Conservation (phyloP, 2,113 vertebrate genomes). For the Parus major region DNA sequence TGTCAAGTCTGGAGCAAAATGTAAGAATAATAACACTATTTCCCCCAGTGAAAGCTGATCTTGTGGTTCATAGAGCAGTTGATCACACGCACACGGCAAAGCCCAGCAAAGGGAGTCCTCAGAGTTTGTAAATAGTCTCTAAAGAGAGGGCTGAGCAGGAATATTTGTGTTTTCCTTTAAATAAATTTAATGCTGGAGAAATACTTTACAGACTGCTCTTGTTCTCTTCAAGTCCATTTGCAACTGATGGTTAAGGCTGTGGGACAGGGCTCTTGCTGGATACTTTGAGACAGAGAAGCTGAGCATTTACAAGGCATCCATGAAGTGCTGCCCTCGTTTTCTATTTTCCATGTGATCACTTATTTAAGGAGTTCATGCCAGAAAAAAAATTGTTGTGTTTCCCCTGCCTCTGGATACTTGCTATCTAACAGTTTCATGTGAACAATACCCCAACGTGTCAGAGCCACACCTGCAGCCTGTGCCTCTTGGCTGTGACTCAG, state of each 20-base stretch:
- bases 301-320: not conserved
- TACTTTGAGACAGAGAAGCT: not conserved
- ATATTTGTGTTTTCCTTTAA: not conserved
- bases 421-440: slow-evolving; percentile 38
- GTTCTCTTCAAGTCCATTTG: not conserved
- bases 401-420: slow-evolving; percentile 30
- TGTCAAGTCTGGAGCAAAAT: slow-evolving; percentile 60
- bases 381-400: not conserved
- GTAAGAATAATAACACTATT: slow-evolving; percentile 53
- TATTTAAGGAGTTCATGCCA: not conserved
- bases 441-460: slow-evolving; percentile 2
- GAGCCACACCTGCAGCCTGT: slow-evolving; percentile 62
- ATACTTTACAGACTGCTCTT: not conserved
- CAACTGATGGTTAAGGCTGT: not conserved
- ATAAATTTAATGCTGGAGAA: not conserved
- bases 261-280: not conserved
- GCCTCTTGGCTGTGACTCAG: slow-evolving; percentile 35
- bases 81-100: slow-evolving; percentile 23
- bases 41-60: slow-evolving; percentile 56
- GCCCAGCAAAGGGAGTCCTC: not conserved
- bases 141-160: not conserved
- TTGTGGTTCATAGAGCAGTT: slow-evolving; percentile 2
- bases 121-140: slow-evolving; percentile 40
- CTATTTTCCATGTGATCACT: not conserved
- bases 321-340: not conserved